These are phyloP conservation scores for Ypsolopha sequella DNA, from an alignment of 2,888 invertebrate species.

Conservation along the genomic window DNA sequence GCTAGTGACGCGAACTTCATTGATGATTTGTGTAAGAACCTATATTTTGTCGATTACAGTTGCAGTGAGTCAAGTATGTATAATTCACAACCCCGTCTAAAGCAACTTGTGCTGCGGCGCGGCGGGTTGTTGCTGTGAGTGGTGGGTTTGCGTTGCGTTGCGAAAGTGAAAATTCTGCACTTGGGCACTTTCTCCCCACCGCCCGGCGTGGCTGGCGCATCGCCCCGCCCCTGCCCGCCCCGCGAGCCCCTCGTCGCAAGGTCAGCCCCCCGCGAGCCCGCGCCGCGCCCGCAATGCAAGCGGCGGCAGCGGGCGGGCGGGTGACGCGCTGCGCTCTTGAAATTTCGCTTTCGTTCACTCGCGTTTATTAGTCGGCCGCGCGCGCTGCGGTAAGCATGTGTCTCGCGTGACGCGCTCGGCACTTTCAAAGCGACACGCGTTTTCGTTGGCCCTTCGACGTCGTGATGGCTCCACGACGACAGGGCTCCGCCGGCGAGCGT, in stretches of 20 bases:
- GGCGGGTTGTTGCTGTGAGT: neutral
- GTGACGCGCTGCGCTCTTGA: slow-evolving; percentile 73
- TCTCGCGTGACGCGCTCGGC: slow-evolving; percentile 61
- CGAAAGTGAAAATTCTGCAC: slow-evolving; percentile 63
- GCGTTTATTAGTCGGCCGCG: slow-evolving; percentile 72
- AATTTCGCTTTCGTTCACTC: slow-evolving; percentile 78
- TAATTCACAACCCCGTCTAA: no score
- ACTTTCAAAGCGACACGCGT: slow-evolving; percentile 10
- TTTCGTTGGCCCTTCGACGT: no score
- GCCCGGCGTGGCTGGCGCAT: slow-evolving; percentile 20
- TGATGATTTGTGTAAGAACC: no score
- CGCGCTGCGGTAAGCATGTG: slow-evolving; percentile 72
- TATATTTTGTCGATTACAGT: no score
- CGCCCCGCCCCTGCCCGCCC: slow-evolving; percentile 33
- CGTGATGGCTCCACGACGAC: slow-evolving; percentile 64
- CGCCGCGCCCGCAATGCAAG: slow-evolving; percentile 35
- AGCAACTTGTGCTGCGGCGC: no score
- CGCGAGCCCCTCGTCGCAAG: slow-evolving; percentile 36
- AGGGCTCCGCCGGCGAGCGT: slow-evolving; percentile 61
- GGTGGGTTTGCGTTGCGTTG: slow-evolving; percentile 13
- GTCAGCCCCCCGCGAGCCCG: slow-evolving; percentile 48
- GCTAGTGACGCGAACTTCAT: no score
- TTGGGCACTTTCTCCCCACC: slow-evolving; percentile 65
- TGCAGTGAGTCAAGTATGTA: no score
- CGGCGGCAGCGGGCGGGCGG: slow-evolving; percentile 27